A percentile compares a stretch with the other conserved stretches of the same genome.
Conservation (phyloP, 1,140 invertebrate genomes). For the Drosophila ironensis region DNA sequence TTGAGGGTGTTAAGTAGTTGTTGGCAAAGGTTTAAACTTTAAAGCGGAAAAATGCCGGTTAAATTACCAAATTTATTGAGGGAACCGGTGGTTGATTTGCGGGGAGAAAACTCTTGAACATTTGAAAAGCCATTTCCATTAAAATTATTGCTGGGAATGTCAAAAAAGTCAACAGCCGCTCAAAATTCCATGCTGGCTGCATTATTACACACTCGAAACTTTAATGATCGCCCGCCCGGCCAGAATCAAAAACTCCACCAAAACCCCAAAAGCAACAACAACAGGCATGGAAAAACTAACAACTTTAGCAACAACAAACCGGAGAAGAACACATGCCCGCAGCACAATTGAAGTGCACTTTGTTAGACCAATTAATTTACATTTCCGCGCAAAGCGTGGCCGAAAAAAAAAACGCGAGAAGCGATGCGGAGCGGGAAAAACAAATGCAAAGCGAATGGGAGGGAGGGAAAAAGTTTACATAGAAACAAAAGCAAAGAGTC, state of each 20-base stretch:
- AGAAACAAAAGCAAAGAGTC: conserved; percentile 46
- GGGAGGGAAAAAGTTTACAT: conserved; percentile 54
- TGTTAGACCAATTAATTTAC: conserved; percentile 80
- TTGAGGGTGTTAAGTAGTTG: conserved; percentile 31
- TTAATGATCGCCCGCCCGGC: conserved; percentile 40
- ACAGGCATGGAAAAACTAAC: conserved; percentile 32
- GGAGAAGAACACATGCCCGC: conserved; percentile 33
- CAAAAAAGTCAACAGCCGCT: conserved; percentile 29
- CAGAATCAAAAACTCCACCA: conserved; percentile 14
- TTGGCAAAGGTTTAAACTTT: background rate
- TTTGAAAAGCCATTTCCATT: conserved; percentile 20
- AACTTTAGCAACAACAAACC: conserved; percentile 36
- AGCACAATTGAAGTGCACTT: conserved; percentile 73
- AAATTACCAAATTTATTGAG: no score
- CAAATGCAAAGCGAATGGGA: conserved; percentile 18
- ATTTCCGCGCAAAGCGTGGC: conserved; percentile 70
- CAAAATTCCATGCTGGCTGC: conserved; percentile 15
- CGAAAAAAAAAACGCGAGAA: conserved; percentile 30
- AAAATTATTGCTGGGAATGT: conserved; percentile 35
- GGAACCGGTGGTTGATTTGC: no score
- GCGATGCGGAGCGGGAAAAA: conserved; percentile 13
- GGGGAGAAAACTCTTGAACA: background rate
- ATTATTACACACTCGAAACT: conserved; percentile 38
- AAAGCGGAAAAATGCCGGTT: background rate
- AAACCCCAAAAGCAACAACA: conserved; percentile 25